These are phyloP conservation scores for Crotalus helleri DNA, from an alignment of 2,113 vertebrate genomes.

Conservation along the genomic window DNA sequence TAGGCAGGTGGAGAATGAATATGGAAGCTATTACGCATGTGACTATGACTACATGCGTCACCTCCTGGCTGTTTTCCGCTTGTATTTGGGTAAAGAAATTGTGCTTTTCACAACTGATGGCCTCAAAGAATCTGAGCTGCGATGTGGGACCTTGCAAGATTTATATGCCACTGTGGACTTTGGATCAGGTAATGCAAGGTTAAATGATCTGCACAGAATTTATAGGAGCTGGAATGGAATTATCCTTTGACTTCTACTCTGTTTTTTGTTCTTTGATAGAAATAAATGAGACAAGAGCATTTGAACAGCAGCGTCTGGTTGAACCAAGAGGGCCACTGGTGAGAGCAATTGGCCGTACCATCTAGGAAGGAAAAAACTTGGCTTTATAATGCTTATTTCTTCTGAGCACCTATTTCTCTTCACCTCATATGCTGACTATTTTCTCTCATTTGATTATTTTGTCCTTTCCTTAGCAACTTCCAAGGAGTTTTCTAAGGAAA, in stretches of 20 bases:
- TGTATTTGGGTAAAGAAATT: slow-evolving; percentile 77
- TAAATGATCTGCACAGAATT: not conserved
- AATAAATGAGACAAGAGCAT: slow-evolving; percentile 79
- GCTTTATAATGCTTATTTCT: not conserved
- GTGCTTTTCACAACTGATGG: slow-evolving; percentile 93
- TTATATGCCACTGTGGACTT: slow-evolving; percentile 92
- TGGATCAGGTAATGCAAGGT: slow-evolving; percentile 78
- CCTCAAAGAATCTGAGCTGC: slow-evolving; percentile 72
- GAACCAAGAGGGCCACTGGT: slow-evolving; percentile 90
- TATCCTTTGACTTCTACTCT: not conserved
- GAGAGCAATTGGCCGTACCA: slow-evolving; percentile 44
- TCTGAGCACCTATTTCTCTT: not conserved
- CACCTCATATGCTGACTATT: not conserved
- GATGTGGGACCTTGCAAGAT: slow-evolving; percentile 84
- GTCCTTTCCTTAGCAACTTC: not conserved
- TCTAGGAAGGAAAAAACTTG: not conserved
- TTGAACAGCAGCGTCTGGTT: slow-evolving; percentile 76
- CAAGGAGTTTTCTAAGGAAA: not conserved
- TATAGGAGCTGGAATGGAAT: not conserved
- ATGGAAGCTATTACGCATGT: slow-evolving; percentile 89
- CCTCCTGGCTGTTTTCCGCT: slow-evolving; percentile 77
- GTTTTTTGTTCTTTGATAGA: slow-evolving; percentile 58
- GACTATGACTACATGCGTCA: slow-evolving; percentile 85
- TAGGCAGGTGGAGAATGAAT: slow-evolving; percentile 91
- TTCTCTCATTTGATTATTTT: not conserved